Evolutionary conservation across 2,797 vertebrate genomes (phyloP), one percentile per base, ranked within the genome.

Genomic region (Setipinna tenuifilis): DNA sequence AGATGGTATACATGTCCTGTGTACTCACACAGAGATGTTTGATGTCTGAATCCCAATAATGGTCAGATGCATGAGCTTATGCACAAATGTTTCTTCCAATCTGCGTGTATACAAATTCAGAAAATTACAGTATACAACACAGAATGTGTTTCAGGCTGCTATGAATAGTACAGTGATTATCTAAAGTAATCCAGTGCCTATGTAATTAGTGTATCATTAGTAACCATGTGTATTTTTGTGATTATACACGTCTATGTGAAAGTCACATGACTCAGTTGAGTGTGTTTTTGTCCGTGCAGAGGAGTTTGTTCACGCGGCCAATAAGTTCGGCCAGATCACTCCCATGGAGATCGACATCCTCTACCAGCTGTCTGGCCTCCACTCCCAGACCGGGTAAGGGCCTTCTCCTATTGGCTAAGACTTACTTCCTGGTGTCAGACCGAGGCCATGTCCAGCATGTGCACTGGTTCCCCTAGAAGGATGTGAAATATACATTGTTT

Each of bases 341-440:
- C 98, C 98, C 2, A 93, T 99, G 95, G 98, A 99, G 96, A 97
- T 99, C 83, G 98, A 99, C 95, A 99, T 99, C 92, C 93, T 99
- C 31, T 99, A 98, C 92, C 98, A 98, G 88, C 94, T 99, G 71
- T 95, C 97, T 54, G 97, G 97, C 89, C 96, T 99, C 84, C 97
- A 98, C 94, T 98, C 96, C 82, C 97, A 97, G 86, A 97, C 98
- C 83, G 98, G 98, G 98, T 99, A 97, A 97, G 65, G 92, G 50
- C 48, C 83, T 83, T 57, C 7, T 86, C 54, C 6, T 35, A 25
- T 58, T 21, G 25, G 28, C 61, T 9, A n/a, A 68, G 48, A 19
- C 25, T 54, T 86, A 81, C 48, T 9, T 86, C 57, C 6, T 31
- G 31, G 48, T 21, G n/a, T 78, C 54, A 7, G 25, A n/a, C n/a